phyloP scores from a whole-genome alignment of 2,888 invertebrate species.

The Metacarcinus magister region DNA sequence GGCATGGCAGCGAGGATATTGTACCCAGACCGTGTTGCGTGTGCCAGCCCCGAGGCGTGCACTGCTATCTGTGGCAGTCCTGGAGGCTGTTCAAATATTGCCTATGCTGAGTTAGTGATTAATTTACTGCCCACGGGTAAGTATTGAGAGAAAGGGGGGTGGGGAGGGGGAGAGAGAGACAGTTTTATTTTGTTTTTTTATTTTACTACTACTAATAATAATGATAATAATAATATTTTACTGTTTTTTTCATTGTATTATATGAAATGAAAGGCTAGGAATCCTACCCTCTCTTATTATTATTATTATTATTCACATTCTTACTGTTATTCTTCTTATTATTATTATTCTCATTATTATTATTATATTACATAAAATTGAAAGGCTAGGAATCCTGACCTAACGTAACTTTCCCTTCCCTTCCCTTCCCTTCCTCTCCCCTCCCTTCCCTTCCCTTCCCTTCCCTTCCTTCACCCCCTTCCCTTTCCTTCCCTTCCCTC shows the following conservation, averaged over 20 bases:
- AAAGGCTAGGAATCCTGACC: too few species aligned
- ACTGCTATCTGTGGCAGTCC: conserved; percentile 84
- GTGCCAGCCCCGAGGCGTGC: conserved; percentile 85
- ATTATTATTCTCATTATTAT: too few species aligned
- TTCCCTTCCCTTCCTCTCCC: too few species aligned
- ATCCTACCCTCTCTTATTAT: too few species aligned
- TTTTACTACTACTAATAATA: too few species aligned
- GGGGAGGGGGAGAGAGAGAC: neutral
- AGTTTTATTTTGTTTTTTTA: neutral
- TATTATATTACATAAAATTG: too few species aligned
- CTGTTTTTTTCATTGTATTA: too few species aligned
- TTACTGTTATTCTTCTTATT: too few species aligned
- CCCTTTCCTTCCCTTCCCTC: neutral
- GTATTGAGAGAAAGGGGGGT: neutral
- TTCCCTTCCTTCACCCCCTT: neutral
- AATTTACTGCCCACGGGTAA: conserved; percentile 85
- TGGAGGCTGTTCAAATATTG: conserved; percentile 86
- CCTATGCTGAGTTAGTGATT: conserved; percentile 86
- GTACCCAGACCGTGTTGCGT: conserved; percentile 86
- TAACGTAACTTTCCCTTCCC: too few species aligned
- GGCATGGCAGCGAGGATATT: conserved; percentile 86
- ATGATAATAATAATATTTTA: too few species aligned
- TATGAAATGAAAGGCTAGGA: too few species aligned
- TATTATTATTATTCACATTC: too few species aligned
- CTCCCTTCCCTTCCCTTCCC: neutral